A percentile compares a stretch with the other conserved stretches of the same genome.
Conservation (phyloP, 2,113 vertebrate species). For the Amblyornis subalaris region DNA sequence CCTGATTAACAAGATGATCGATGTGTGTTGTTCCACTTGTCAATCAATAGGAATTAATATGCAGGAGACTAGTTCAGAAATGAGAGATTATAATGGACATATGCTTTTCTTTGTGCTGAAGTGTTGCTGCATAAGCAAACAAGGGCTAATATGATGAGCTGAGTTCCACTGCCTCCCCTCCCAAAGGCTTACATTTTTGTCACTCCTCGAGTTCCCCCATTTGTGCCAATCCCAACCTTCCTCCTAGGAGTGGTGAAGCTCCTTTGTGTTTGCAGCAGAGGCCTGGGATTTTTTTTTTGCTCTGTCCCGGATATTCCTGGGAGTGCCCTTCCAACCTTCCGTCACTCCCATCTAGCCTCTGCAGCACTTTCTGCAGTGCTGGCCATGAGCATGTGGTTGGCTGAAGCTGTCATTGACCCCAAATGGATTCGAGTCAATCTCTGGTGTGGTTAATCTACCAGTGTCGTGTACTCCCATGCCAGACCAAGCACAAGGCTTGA, state of each 20-base stretch:
- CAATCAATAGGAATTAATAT: constrained; percentile 29
- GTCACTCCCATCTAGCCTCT: neutral
- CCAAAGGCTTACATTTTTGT: neutral
- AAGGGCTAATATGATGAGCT: neutral
- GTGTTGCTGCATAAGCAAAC: neutral
- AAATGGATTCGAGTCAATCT: neutral
- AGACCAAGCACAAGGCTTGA: neutral
- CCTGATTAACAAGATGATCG: constrained; percentile 39
- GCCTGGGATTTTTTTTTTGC: neutral
- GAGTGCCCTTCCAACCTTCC: neutral
- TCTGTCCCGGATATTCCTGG: neutral
- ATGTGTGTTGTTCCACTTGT: constrained; percentile 29
- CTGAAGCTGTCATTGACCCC: neutral
- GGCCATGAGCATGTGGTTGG: rapidly evolving
- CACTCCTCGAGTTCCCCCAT: neutral
- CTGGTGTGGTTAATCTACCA: neutral
- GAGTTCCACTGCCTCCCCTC: neutral
- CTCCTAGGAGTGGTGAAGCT: neutral
- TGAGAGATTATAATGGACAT: neutral
- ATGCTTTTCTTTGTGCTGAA: neutral
- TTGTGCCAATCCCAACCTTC: neutral
- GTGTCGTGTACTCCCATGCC: neutral
- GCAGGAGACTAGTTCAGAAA: neutral
- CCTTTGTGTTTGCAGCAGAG: neutral
- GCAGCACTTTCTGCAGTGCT: neutral